Evolutionary conservation across 2,113 vertebrate species (phyloP).

Genomic region (Pimephales promelas): DNA sequence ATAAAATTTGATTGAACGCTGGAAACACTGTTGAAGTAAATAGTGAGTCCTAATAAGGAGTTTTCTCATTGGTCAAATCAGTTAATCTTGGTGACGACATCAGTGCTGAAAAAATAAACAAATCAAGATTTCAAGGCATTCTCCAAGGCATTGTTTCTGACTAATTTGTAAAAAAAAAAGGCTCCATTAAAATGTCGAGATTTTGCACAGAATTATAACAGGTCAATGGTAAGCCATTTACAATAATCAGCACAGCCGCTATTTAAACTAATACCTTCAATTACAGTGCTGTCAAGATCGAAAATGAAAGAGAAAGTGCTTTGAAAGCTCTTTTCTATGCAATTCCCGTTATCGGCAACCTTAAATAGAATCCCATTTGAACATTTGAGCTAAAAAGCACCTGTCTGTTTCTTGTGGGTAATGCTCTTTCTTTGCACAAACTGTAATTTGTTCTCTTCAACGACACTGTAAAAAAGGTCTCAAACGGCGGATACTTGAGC

Average conservation of each 20-base stretch:
- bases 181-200: not conserved
- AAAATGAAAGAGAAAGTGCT: constrained; percentile 12
- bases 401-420: not conserved
- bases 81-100: no score
- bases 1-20: not conserved
- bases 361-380: constrained; percentile 19
- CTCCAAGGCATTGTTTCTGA: not conserved
- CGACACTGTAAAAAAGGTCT: constrained; percentile 11
- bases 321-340: constrained; percentile 10
- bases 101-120: no score
- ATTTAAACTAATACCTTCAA: constrained; percentile 1
- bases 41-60: no score
- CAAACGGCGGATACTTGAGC: not conserved
- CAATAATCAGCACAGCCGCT: not conserved
- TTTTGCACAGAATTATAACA: not conserved
- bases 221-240: not conserved
- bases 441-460: constrained; percentile 33
- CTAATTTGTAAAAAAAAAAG: not conserved
- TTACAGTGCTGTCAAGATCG: not conserved
- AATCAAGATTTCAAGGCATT: not conserved
- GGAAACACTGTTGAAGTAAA: no score
- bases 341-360: not conserved
- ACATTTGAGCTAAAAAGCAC: not conserved
- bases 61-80: no score
- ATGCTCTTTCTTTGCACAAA: constrained; percentile 13